Evolutionary conservation across 2,888 invertebrate species (phyloP), one percentile per base, ranked within the genome.

Genomic region (Eupithecia inturbata): DNA sequence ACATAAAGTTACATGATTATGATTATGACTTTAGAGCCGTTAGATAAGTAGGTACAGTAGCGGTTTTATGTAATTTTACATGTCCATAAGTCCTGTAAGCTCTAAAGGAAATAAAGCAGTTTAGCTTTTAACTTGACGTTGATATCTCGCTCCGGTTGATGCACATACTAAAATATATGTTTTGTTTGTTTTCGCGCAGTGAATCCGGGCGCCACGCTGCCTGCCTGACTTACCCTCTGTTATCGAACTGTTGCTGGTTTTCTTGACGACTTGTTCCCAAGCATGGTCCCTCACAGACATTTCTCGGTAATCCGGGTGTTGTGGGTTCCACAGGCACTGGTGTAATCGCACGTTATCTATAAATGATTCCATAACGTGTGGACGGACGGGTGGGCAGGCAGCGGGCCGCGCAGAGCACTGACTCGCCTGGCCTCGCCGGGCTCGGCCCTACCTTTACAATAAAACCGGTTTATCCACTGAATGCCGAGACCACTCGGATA

Each of bases 251-350:
- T 88, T 86, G 74, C 92, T 89, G 76, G 87, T 88, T 81, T 89
- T 84, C 63, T 89, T 87, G n/a, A 93, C 89, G 39, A 94, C 89
- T 71, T 84, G 84, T 67, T 90, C 89, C 93, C 93, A 94, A 49
- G 93, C 93, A 66, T 88, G 88, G 36, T 92, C 92, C 77, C 92
- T 88, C 12, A 89, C 84, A 36, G 88, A 86, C 80, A 88, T 86
- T 78, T 93, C 92, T 14, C 92, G 87, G 75, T 93, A 92, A 75
- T 92, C 91, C 1, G 89, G 89, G 76, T 93, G 91, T 73, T 89
- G 83, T 0, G 93, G 93, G 76, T 94, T 92, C 93, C 93, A 94
- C 3, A 94, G 80, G 77, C 93, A 92, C 14, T 92, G 92, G 69
- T 92, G 88, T 28, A 83, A 79, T 62, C 93, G 88, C 16, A 94